These are phyloP conservation scores for Blastomussa wellsi DNA, from an alignment of 92 coral and sea anemone species.

Conservation along the genomic window DNA sequence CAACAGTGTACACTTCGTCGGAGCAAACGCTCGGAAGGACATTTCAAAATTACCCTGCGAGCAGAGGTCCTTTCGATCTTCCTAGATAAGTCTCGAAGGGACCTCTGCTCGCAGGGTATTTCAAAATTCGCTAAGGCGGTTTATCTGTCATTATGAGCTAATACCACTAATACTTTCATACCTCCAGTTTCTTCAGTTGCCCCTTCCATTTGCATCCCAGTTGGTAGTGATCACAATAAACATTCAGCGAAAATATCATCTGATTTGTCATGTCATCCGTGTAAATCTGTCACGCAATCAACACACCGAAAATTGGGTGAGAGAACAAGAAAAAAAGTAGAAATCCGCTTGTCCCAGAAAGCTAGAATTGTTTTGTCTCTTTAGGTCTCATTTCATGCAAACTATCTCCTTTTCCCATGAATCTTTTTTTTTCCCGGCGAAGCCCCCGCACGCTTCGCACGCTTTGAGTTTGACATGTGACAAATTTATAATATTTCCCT, in stretches of 20 bases:
- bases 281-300: constrained; percentile 68
- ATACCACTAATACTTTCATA: constrained; percentile 13
- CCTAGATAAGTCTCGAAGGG: too few relatives aligned
- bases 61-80: too few relatives aligned
- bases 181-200: constrained; percentile 87
- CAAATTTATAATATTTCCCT: neutral
- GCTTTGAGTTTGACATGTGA: neutral
- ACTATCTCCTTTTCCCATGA: too few relatives aligned
- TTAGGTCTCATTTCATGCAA: too few relatives aligned
- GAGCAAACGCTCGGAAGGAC: too few relatives aligned
- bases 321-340: neutral
- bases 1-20: too few relatives aligned
- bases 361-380: too few relatives aligned
- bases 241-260: constrained; percentile 91
- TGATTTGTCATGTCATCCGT: constrained; percentile 95
- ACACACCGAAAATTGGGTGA: neutral
- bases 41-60: too few relatives aligned
- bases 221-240: constrained; percentile 88
- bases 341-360: neutral
- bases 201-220: constrained; percentile 99
- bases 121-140: too few relatives aligned
- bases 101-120: too few relatives aligned
- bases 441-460: neutral
- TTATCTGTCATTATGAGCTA: too few relatives aligned
- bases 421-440: neutral